Evolutionary conservation across 2,113 vertebrate species (phyloP).

Genomic region (Cyprinodon variegatus): DNA sequence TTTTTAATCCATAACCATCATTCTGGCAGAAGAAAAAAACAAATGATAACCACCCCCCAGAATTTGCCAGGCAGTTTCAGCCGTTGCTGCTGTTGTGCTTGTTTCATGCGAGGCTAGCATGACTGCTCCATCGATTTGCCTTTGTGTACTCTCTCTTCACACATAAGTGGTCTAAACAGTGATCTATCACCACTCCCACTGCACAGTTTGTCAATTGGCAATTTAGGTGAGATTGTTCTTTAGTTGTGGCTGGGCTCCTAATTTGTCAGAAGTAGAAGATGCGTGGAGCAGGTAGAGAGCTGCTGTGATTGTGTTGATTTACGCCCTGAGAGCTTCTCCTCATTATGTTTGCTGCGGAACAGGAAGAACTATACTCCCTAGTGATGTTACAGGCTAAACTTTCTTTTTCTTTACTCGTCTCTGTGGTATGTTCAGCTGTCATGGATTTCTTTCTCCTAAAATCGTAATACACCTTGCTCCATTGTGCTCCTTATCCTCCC

Average conservation of each 20-base stretch:
- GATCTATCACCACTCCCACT: conserved; percentile 5
- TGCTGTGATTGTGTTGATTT: conserved; percentile 11
- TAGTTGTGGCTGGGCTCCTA: neutral
- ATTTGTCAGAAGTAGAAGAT: neutral
- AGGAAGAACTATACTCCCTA: conserved; percentile 67
- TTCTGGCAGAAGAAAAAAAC: conserved; percentile 38
- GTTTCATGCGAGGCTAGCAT: conserved; percentile 18
- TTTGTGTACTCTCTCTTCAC: conserved; percentile 24
- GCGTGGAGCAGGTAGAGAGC: conserved; percentile 6
- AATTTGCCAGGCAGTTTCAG: conserved; percentile 40
- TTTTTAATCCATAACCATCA: conserved; percentile 51
- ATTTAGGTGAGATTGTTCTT: conserved; percentile 15
- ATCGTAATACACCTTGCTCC: conserved; percentile 15
- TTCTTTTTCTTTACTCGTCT: conserved; percentile 21
- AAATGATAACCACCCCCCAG: conserved; percentile 39
- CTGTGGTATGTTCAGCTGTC: conserved; percentile 8
- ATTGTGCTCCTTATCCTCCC: conserved; percentile 13
- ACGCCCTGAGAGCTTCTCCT: conserved; percentile 4
- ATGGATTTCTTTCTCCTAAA: conserved; percentile 13
- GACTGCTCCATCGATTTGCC: conserved; percentile 21
- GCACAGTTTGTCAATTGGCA: conserved; percentile 24
- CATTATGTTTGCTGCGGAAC: conserved; percentile 25
- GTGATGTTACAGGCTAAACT: conserved; percentile 11
- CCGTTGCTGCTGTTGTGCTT: conserved; percentile 35
- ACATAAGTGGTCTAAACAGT: conserved; percentile 18